Percentiles rank a stretch among this genome's conserved stretches.
phyloP scores from a whole-genome alignment of 2,113 vertebrate species.

The Gymnarchus niloticus region DNA sequence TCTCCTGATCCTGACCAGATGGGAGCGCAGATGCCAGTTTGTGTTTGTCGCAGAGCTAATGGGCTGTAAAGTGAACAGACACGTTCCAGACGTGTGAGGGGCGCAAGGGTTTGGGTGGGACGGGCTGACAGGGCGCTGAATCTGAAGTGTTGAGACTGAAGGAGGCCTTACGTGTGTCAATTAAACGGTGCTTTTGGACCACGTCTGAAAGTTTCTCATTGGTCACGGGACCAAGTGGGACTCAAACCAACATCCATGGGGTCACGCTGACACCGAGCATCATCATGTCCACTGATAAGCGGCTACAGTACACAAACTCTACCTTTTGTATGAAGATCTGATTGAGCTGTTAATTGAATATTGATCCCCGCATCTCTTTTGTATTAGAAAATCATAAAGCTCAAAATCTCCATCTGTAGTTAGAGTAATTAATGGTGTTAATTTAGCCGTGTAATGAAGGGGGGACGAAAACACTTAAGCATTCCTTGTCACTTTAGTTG shows the following conservation, averaged over 20 bases:
- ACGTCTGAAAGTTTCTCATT: no score
- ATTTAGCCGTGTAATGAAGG: neutral
- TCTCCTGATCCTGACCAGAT: neutral
- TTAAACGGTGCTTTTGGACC: no score
- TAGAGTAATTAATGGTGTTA: neutral
- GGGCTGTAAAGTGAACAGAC: constrained; percentile 15
- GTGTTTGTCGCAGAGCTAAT: neutral
- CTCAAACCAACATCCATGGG: neutral
- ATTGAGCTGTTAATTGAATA: neutral
- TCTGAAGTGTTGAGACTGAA: no score
- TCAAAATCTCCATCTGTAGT: neutral
- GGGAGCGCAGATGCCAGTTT: neutral
- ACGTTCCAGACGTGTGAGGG: neutral
- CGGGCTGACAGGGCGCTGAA: no score
- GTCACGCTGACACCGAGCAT: neutral
- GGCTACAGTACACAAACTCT: neutral
- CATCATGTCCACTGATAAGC: neutral
- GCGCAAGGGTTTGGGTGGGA: neutral
- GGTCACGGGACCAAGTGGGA: neutral
- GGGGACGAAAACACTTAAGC: neutral
- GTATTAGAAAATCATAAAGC: neutral
- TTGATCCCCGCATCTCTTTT: neutral
- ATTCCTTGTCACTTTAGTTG: neutral
- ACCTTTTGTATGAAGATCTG: neutral
- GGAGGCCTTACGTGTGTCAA: neutral